phyloP scores from a whole-genome alignment of 2,113 vertebrate species.

The Bubo blakistoni region DNA sequence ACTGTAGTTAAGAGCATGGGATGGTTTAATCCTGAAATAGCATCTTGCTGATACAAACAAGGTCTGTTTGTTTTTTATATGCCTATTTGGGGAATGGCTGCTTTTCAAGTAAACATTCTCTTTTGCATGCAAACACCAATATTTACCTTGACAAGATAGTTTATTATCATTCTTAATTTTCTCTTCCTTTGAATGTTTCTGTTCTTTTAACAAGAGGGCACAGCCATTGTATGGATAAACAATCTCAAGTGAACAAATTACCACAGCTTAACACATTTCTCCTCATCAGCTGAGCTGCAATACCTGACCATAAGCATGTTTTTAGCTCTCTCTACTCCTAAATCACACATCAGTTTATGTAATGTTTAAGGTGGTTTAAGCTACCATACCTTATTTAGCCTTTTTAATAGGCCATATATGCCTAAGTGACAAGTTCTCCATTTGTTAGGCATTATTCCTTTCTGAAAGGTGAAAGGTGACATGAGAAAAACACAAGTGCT shows the following conservation, averaged over 20 bases:
- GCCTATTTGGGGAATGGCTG: constrained; percentile 20
- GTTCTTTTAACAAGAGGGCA: neutral
- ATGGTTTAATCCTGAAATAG: constrained; percentile 23
- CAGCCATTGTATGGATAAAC: neutral
- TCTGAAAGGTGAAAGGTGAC: neutral
- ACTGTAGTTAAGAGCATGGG: neutral
- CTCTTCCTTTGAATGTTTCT: constrained; percentile 40
- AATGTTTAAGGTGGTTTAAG: neutral
- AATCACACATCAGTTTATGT: neutral
- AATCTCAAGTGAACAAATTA: neutral
- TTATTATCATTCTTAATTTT: constrained; percentile 40
- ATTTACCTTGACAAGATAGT: constrained; percentile 51
- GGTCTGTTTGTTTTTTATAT: constrained; percentile 40
- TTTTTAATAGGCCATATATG: neutral
- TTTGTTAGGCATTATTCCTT: neutral
- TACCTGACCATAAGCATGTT: neutral
- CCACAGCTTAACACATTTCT: neutral
- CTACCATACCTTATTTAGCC: neutral
- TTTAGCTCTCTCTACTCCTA: neutral
- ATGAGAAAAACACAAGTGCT: neutral
- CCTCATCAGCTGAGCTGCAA: neutral
- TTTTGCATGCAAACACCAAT: neutral
- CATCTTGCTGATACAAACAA: neutral
- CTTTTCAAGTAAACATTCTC: constrained; percentile 20
- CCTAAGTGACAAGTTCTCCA: neutral